A percentile compares a stretch with the other conserved stretches of the same genome.
Conservation (phyloP, 2,113 vertebrate species). For the Ophiodon elongatus region DNA sequence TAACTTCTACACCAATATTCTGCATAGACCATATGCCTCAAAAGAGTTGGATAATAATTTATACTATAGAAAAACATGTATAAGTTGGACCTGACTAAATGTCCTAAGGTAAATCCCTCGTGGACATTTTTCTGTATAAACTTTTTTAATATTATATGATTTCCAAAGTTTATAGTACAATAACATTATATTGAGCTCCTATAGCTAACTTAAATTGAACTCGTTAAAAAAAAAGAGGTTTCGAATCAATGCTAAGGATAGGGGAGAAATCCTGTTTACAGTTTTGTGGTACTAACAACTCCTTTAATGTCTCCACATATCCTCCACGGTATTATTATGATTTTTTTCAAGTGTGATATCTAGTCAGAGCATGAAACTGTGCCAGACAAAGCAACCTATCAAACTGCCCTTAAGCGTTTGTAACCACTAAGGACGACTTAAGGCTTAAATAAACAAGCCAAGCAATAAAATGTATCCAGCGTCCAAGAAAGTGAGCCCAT, state of each 20-base stretch:
- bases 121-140: background rate
- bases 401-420: conserved; percentile 15
- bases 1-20: background rate
- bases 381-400: conserved; percentile 28
- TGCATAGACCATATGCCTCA: background rate
- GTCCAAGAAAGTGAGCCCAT: conserved; percentile 30
- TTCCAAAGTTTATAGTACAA: background rate
- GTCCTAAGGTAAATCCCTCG: too few species aligned
- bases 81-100: too few species aligned
- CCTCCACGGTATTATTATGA: background rate
- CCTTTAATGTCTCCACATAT: background rate
- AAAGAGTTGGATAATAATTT: background rate
- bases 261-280: background rate
- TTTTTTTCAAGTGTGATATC: background rate
- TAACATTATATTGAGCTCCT: background rate
- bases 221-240: background rate
- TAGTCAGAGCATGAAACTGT: conserved; percentile 28
- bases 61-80: background rate
- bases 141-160: background rate
- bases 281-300: background rate
- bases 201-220: background rate
- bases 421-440: conserved; percentile 14
- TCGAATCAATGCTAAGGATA: background rate
- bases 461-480: conserved; percentile 30
- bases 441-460: conserved; percentile 26